phyloP scores from a whole-genome alignment of 2,113 vertebrate genomes.

The Nanger granti region DNA sequence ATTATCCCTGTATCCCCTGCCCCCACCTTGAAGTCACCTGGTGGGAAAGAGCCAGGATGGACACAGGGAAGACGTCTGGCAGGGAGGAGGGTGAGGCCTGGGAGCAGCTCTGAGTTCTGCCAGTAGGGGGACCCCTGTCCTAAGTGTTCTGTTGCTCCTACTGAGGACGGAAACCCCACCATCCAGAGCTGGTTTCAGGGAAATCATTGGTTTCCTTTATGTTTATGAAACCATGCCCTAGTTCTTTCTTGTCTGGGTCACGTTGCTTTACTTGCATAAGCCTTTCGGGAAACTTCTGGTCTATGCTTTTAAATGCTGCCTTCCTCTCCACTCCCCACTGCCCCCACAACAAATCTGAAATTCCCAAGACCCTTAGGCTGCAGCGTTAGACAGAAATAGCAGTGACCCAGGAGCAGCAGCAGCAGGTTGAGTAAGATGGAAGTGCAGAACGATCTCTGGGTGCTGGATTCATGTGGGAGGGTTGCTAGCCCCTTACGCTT shows the following conservation, averaged over 20 bases:
- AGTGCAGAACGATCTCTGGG: rapidly evolving
- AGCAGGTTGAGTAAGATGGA: neutral
- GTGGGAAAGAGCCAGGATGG: neutral
- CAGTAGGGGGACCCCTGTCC: slow-evolving; percentile 56
- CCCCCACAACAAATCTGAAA: neutral
- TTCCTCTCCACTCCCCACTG: neutral
- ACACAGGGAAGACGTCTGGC: neutral
- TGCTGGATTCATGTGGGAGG: neutral
- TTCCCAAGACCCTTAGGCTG: neutral
- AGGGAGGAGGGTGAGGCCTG: neutral
- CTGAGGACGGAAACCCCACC: rapidly evolving
- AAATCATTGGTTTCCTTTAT: neutral
- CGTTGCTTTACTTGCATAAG: neutral
- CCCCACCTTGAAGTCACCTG: neutral
- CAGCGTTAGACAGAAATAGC: neutral
- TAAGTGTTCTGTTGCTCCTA: neutral
- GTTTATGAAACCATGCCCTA: neutral
- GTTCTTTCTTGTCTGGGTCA: neutral
- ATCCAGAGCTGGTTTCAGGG: neutral
- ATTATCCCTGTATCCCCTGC: too few relatives aligned
- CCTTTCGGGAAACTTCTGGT: neutral
- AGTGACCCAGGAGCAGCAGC: neutral
- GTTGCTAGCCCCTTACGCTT: neutral
- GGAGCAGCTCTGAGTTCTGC: neutral
- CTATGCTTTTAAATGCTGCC: neutral